Percentiles rank a stretch among this genome's conserved stretches.
phyloP scores from a whole-genome alignment of 2,797 vertebrate genomes.

The Chelonia mydas region DNA sequence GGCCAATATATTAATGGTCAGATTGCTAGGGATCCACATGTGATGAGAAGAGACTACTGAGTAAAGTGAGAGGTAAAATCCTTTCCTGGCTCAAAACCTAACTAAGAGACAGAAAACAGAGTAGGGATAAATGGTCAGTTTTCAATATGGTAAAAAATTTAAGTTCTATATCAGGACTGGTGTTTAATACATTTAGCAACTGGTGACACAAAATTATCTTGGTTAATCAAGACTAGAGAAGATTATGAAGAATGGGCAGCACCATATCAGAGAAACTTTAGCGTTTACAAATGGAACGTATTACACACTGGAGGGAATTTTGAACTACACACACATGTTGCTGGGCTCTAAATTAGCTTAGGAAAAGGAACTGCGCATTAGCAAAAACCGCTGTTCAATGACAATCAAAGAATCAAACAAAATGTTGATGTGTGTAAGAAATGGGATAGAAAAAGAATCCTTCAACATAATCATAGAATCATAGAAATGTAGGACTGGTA shows the following conservation, averaged over 20 bases:
- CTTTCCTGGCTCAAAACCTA: neutral
- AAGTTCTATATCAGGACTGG: neutral
- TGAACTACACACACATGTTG: neutral
- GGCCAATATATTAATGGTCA: neutral
- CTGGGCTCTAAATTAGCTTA: neutral
- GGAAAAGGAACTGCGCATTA: neutral
- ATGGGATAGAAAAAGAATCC: neutral
- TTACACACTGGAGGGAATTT: neutral
- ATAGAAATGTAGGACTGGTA: neutral
- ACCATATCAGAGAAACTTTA: neutral
- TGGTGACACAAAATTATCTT: neutral
- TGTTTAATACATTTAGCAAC: neutral
- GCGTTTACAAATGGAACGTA: neutral
- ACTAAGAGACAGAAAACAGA: neutral
- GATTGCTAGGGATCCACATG: conserved; percentile 18
- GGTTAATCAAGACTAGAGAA: neutral
- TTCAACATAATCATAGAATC: neutral
- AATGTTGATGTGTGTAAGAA: neutral
- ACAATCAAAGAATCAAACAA: neutral
- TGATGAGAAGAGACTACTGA: conserved; percentile 19
- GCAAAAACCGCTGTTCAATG: neutral
- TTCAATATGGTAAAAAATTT: neutral
- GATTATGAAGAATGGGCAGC: neutral
- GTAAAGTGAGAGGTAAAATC: neutral
- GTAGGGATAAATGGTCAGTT: neutral